phyloP scores from a whole-genome alignment of 2,113 vertebrate species.

The Hippocampus mohnikei region DNA sequence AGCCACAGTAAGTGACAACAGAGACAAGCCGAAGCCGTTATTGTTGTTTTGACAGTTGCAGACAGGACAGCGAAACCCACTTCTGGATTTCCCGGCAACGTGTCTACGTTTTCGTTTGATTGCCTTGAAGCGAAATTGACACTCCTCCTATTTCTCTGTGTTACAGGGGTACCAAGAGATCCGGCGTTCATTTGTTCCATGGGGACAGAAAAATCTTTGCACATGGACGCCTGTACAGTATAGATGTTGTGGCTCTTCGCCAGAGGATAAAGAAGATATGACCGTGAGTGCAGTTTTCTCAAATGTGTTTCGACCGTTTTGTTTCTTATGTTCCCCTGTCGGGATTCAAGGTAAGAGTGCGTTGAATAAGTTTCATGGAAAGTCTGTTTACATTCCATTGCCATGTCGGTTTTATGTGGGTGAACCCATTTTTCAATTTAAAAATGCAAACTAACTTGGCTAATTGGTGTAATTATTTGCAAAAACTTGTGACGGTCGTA shows the following conservation, averaged over 20 bases:
- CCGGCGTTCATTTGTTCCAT: background rate
- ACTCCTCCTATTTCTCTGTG: background rate
- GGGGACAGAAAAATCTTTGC: background rate
- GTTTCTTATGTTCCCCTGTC: no score
- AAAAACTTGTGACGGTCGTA: background rate
- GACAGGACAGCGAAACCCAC: conserved; percentile 30
- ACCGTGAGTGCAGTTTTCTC: no score
- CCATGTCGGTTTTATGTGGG: no score
- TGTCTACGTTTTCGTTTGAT: conserved; percentile 41
- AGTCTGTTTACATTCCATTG: no score
- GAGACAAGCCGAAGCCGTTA: conserved; percentile 53
- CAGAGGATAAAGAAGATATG: no score
- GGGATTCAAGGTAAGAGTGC: no score
- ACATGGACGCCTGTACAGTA: no score
- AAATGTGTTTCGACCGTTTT: no score
- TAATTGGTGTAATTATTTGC: background rate
- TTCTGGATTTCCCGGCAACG: conserved; percentile 24
- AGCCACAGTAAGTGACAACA: conserved; percentile 48
- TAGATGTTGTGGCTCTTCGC: no score
- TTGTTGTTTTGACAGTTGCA: conserved; percentile 45
- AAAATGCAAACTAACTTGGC: background rate
- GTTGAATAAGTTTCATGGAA: no score
- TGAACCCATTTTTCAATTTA: background rate
- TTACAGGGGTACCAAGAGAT: background rate
- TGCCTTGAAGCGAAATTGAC: conserved; percentile 48